phyloP scores from a whole-genome alignment of 2,113 vertebrate genomes.

The Hemibagrus wyckioides region DNA sequence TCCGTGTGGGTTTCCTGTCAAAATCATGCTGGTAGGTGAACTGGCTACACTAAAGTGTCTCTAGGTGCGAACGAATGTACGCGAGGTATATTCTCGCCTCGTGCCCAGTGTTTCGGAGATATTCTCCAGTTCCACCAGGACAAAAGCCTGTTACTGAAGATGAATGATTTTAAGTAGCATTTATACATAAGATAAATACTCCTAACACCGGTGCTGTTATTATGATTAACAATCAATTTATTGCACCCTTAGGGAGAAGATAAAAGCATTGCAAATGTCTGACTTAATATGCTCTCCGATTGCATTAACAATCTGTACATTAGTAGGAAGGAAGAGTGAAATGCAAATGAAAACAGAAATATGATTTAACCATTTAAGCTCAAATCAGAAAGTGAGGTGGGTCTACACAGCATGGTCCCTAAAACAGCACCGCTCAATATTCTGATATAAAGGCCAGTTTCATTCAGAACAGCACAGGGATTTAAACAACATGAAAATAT shows the following conservation, averaged over 20 bases:
- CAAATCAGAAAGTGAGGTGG: conserved; percentile 1
- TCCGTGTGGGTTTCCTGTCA: neutral
- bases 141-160: neutral
- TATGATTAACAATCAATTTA: conserved; percentile 12
- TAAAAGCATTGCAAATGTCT: conserved; percentile 27
- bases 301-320: conserved; percentile 11
- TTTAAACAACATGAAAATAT: neutral
- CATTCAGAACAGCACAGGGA: neutral
- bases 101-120: neutral
- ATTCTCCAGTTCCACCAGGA: neutral
- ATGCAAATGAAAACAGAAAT: conserved; percentile 14
- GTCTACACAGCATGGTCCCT: conserved; percentile 24
- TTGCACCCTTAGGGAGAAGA: neutral
- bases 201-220: neutral
- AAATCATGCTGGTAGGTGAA: neutral
- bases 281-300: conserved; percentile 12
- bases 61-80: neutral
- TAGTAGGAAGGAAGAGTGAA: neutral
- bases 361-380: conserved; percentile 13
- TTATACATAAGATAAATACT: neutral
- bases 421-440: neutral
- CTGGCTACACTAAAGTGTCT: neutral
- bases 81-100: neutral
- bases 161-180: neutral
- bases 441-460: neutral